A percentile compares a stretch with the other conserved stretches of the same genome.
phyloP scores from a whole-genome alignment of 2,888 invertebrate genomes.

The Anagyrus pseudococci region DNA sequence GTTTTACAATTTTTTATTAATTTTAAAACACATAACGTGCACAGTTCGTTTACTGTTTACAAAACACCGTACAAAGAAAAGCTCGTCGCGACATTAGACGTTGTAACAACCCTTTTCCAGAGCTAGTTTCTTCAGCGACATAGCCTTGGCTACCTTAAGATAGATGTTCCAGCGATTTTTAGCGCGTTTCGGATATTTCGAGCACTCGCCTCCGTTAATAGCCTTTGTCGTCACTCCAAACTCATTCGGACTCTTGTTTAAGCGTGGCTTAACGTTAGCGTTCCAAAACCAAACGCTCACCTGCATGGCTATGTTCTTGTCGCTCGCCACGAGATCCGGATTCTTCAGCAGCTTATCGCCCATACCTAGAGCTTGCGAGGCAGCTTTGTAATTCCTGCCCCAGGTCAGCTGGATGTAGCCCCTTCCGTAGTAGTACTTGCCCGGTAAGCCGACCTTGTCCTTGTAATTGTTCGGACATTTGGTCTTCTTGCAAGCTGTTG shows the following conservation, averaged over 20 bases:
- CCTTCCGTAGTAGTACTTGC: slow-evolving; percentile 23
- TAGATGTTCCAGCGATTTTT: slow-evolving; percentile 3
- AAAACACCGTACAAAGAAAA: no score
- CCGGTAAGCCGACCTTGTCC: slow-evolving; percentile 23
- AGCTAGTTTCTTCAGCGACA: slow-evolving; percentile 3
- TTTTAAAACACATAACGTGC: no score
- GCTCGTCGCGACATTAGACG: no score
- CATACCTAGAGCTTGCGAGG: slow-evolving; percentile 19
- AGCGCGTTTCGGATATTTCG: neutral
- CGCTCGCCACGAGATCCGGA: slow-evolving; percentile 20
- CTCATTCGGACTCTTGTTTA: neutral
- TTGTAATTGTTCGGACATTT: neutral
- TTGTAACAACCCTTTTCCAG: slow-evolving; percentile 18
- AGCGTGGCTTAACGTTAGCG: neutral
- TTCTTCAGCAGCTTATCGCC: slow-evolving; percentile 13
- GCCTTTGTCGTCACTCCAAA: slow-evolving; percentile 16
- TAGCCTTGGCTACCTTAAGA: neutral
- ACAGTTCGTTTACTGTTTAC: no score
- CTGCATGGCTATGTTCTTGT: slow-evolving; percentile 7
- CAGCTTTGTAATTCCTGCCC: slow-evolving; percentile 24
- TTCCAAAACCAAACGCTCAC: slow-evolving; percentile 26
- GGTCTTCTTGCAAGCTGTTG: neutral
- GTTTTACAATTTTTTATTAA: no score
- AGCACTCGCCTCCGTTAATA: slow-evolving; percentile 7
- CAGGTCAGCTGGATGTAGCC: slow-evolving; percentile 33